These are phyloP conservation scores for Antheraea yamamai DNA, from an alignment of 2,888 invertebrate genomes.

Conservation along the genomic window DNA sequence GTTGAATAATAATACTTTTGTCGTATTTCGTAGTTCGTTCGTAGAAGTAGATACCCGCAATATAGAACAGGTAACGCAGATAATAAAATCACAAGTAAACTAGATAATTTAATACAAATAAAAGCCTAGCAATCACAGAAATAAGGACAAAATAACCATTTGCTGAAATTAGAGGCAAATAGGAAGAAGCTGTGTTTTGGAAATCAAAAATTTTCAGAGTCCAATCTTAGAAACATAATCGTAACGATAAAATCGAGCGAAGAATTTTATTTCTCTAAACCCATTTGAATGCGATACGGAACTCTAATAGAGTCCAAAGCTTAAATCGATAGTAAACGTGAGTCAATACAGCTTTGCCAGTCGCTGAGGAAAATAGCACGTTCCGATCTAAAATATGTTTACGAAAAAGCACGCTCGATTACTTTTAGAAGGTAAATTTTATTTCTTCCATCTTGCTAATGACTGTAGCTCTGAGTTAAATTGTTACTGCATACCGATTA, in stretches of 20 bases:
- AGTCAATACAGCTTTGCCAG: constrained; percentile 57
- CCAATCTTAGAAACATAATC: background rate
- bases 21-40: too few relatives aligned
- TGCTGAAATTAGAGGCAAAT: background rate
- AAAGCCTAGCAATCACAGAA: background rate
- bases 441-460: background rate
- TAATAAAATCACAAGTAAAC: background rate
- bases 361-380: constrained; percentile 39
- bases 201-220: background rate
- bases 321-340: constrained; percentile 57
- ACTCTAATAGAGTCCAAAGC: constrained; percentile 51
- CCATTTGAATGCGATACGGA: constrained; percentile 27
- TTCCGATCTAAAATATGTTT: constrained; percentile 14
- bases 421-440: background rate
- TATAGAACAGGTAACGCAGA: background rate
- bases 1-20: background rate
- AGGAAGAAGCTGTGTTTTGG: background rate
- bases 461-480: background rate
- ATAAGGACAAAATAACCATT: background rate
- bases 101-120: background rate
- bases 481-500: background rate
- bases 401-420: background rate
- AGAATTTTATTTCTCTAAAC: constrained; percentile 3
- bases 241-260: background rate
- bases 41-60: background rate